These are phyloP conservation scores for Gonocerus acuteangulatus DNA, from an alignment of 2,888 invertebrate species.

Conservation along the genomic window DNA sequence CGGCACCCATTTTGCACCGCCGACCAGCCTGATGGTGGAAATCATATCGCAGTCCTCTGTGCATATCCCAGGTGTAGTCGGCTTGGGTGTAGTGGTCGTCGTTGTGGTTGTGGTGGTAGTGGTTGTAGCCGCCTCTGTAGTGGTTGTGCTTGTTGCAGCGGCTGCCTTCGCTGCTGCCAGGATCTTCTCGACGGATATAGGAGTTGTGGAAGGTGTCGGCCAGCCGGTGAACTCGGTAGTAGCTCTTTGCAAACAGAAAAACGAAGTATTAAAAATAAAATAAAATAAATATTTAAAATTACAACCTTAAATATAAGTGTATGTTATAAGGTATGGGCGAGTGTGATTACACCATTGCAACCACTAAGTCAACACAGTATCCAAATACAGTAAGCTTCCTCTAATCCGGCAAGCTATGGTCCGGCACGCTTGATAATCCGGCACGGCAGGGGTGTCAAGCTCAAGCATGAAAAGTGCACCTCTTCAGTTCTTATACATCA, in stretches of 20 bases:
- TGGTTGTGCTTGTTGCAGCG: conserved; percentile 54
- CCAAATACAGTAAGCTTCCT: too few species aligned
- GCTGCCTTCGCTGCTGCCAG: conserved; percentile 53
- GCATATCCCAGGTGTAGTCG: conserved; percentile 73
- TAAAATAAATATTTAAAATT: not conserved
- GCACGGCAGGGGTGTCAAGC: too few species aligned
- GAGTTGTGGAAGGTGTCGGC: conserved; percentile 82
- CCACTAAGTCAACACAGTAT: too few species aligned
- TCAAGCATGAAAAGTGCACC: too few species aligned
- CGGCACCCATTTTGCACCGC: conserved; percentile 74
- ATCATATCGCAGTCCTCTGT: conserved; percentile 72
- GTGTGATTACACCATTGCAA: too few species aligned
- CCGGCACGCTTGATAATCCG: too few species aligned
- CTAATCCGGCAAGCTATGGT: too few species aligned
- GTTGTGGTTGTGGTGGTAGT: conserved; percentile 64
- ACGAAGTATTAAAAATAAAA: not conserved
- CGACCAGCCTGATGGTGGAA: conserved; percentile 75
- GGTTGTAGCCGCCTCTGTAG: conserved; percentile 48
- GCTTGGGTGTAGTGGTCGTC: conserved; percentile 59
- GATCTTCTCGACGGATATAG: conserved; percentile 73
- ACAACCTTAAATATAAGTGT: too few species aligned
- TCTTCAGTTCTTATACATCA: too few species aligned
- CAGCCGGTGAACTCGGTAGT: conserved; percentile 86
- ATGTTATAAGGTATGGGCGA: too few species aligned
- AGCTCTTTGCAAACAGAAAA: conserved; percentile 54